These are phyloP conservation scores for Spinus pinus DNA, from an alignment of 2,797 vertebrate genomes.

Conservation along the genomic window DNA sequence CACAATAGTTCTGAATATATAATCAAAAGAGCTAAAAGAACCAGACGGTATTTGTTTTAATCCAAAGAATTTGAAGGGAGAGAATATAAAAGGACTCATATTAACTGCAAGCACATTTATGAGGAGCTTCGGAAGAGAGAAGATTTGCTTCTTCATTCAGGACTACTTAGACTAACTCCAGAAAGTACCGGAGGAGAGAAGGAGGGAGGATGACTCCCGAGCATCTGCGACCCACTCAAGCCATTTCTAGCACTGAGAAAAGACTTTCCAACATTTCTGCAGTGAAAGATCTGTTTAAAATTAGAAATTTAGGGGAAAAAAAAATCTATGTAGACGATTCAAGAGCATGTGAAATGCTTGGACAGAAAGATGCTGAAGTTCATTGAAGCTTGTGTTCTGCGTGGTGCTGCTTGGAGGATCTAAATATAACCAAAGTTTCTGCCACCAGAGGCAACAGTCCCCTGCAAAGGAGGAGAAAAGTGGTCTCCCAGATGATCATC, in stretches of 20 bases:
- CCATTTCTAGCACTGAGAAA: background rate
- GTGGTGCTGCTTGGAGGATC: background rate
- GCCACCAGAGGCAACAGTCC: conserved; percentile 42
- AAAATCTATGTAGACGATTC: background rate
- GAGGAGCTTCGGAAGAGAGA: conserved; percentile 32
- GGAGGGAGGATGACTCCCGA: background rate
- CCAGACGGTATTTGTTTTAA: conserved; percentile 69
- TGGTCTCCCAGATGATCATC: background rate
- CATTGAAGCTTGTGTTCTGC: background rate
- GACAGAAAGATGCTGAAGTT: conserved; percentile 21
- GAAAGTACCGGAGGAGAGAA: background rate
- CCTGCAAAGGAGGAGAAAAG: background rate
- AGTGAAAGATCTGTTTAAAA: conserved; percentile 4
- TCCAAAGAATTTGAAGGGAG: conserved; percentile 67
- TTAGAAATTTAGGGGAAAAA: background rate
- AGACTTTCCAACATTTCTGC: conserved; percentile 19
- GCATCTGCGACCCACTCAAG: conserved; percentile 18
- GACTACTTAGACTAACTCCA: conserved; percentile 14
- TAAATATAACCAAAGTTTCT: conserved; percentile 30
- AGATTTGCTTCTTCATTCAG: conserved; percentile 39
- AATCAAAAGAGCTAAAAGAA: conserved; percentile 70
- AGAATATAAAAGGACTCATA: conserved; percentile 72
- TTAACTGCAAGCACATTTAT: conserved; percentile 70
- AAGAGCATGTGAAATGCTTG: conserved; percentile 10
- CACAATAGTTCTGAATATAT: conserved; percentile 70